phyloP scores from a whole-genome alignment of 2,888 invertebrate species.

The Hymenopus coronatus region DNA sequence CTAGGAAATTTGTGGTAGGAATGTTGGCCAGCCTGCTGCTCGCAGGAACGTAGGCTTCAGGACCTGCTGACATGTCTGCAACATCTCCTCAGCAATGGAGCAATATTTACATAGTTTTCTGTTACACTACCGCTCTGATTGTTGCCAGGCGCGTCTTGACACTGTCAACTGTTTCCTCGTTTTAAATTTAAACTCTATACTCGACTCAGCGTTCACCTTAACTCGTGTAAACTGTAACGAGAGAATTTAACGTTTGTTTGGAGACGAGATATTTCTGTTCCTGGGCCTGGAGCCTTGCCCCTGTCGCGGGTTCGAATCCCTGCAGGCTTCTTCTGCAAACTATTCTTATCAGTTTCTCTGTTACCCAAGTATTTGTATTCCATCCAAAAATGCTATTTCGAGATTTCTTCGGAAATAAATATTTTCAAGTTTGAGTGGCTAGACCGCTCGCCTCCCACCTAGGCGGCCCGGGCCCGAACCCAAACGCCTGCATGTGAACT shows the following conservation, averaged over 20 bases:
- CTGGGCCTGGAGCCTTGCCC: neutral
- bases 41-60: neutral
- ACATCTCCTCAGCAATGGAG: neutral
- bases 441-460: no score
- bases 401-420: no score
- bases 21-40: no score
- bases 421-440: no score
- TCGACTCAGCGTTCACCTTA: neutral
- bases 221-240: neutral
- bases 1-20: no score
- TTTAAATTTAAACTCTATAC: neutral
- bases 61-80: neutral
- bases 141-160: neutral
- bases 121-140: neutral
- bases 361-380: no score
- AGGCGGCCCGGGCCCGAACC: no score
- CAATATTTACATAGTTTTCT: slow-evolving; percentile 19
- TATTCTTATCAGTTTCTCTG: no score
- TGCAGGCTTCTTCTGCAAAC: no score
- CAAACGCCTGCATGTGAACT: no score
- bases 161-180: neutral
- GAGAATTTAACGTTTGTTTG: neutral
- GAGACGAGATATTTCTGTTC: neutral
- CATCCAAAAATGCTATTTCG: no score
- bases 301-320: neutral